Conservation (phyloP, 1,140 invertebrate genomes). For the Drosophila pectinifera region DNA sequence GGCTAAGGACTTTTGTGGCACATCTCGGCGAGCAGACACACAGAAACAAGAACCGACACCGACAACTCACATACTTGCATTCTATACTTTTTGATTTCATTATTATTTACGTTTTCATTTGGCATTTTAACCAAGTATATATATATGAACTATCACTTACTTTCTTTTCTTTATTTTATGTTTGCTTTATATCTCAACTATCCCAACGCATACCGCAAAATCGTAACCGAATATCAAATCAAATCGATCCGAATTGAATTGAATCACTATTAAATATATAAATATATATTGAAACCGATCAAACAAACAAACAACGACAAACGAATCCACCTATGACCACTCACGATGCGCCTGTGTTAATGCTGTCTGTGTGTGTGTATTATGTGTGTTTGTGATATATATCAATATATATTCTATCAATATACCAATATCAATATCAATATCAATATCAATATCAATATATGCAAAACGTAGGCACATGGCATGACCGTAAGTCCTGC, state of each 20-base stretch:
- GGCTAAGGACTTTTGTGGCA: constrained; percentile 56
- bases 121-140: constrained; percentile 59
- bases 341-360: constrained; percentile 74
- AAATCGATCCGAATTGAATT: constrained; percentile 33
- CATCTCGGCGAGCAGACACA: constrained; percentile 55
- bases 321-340: constrained; percentile 43
- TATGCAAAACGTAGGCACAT: constrained; percentile 79
- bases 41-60: constrained; percentile 34
- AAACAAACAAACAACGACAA: constrained; percentile 53
- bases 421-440: constrained; percentile 55
- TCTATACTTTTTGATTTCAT: constrained; percentile 41
- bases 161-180: constrained; percentile 83
- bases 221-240: constrained; percentile 45
- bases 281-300: constrained; percentile 55
- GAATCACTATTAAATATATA: constrained; percentile 50
- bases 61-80: constrained; percentile 44
- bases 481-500: constrained; percentile 85
- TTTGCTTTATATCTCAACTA: constrained; percentile 79
- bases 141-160: constrained; percentile 76
- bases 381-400: constrained; percentile 58
- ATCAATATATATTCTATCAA: constrained; percentile 58
- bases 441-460: constrained; percentile 44
- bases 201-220: constrained; percentile 76
- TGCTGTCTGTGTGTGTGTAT: constrained; percentile 66
- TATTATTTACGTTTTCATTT: constrained; percentile 48